Base-by-base conservation (phyloP, 2,797 vertebrate genomes). In the Xiphorhynchus erythropygius region DNA sequence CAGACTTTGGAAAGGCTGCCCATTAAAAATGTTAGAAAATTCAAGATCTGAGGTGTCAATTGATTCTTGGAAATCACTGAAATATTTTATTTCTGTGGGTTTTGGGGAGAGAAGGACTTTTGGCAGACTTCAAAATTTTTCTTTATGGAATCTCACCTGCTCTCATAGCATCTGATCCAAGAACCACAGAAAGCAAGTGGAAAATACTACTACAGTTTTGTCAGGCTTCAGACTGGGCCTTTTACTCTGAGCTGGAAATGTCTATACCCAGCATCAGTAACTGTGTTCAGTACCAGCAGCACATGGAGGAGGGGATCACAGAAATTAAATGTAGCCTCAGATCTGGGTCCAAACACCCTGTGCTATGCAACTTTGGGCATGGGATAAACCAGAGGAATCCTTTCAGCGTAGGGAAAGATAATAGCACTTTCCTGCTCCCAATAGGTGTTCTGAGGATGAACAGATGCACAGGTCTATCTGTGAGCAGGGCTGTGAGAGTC, bases 241-340 rank as follows among this genome's bases (percentile, higher is more conserved):
- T 84, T 85, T 73, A 41, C 12, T 25, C 37, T 52, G 53, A 68
- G 7, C 30, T 89, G 47, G 10, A 23, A 62, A 14, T 68, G 18
- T 68, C 44, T 67, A 15, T 77, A n/a, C 19, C 23, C 27, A 47
- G 5, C 2, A 2, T 22, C 2, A 1, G 5, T 70, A 28, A 63
- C 3, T 21, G 52, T 4, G 11, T 64, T 68, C 4, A 3, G 3
- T 50, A 18, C 19, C 2, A 1, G 32, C 27, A 73, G 47, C n/a
- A 49, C 14, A 28, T 0, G 2, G 13, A 56, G 37, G 8, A 60
- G 11, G 3, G 13, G 7, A 2, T 23, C 2, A 7, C 1, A 9
- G 47, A 55, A n/a, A 23, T 18, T 4, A 84, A 84, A 46, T 25
- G 17, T 65, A 35, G 39, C 6, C 7, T 4, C 17, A 11, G 5